Evolutionary conservation across 2,888 invertebrate genomes (phyloP), one percentile per base, ranked within the genome.

Genomic region (Chloromyia formosa): DNA sequence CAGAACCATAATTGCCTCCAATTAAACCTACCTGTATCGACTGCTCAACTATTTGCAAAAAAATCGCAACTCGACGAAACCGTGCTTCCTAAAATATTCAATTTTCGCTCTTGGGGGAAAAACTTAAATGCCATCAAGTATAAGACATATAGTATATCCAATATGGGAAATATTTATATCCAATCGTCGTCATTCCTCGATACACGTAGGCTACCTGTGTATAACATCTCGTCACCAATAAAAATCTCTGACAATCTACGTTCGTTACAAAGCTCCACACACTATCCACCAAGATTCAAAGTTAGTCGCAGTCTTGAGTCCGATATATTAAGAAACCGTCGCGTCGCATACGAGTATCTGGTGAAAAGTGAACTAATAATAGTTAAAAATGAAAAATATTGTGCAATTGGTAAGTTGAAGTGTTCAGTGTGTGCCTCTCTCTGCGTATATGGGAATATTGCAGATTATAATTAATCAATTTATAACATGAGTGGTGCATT

Each of bases 71-170:
- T n/a, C n/a, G n/a, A n/a, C n/a, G n/a, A n/a, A n/a, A n/a, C n/a
- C n/a, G 7, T 35, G 40, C 18, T 20, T 18, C 64, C 16, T 64
- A 1, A 40, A 64, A 42, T 4, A n/a, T 18, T 14, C 16, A 40
- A 10, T 16, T 27, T 40, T 35, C 42, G 64, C 64, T 40, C 64
- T 64, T 64, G 5, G 40, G 27, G 27, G 27, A 35, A 64, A 64
- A 64, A 64, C 42, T 53, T 69, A 69, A 69, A 69, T 69, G 68
- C 68, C 68, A 69, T 62, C 62, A 35, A 62, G 62, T 69, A 69
- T 54, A 18, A 49, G 49, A 49, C 16, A 49, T n/a, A 12, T n/a
- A n/a, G n/a, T n/a, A 12, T 35, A 35, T 35, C 27, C 27, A 35
- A 7, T 7, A 35, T 35, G 27, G 7, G 27, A 4, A 35, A 35